Evolutionary conservation across 2,797 vertebrate species (phyloP).

Genomic region (Tinamus major): DNA sequence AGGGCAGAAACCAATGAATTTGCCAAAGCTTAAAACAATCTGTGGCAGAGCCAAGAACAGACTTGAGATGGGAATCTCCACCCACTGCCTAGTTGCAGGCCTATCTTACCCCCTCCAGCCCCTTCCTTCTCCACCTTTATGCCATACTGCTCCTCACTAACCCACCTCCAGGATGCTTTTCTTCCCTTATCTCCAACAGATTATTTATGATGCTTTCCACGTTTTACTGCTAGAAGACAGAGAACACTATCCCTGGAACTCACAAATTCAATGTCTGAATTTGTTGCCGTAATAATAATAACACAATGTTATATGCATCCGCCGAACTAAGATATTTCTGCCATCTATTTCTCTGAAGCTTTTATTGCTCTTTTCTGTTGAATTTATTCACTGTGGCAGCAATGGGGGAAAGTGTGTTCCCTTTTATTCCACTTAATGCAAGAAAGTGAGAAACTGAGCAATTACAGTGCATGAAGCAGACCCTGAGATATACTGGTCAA

Average conservation of each 20-base stretch:
- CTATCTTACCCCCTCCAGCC: not conserved
- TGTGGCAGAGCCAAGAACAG: not conserved
- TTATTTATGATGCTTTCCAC: slow-evolving; percentile 27
- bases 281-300: slow-evolving; percentile 20
- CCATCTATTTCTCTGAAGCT: slow-evolving; percentile 36
- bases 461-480: not conserved
- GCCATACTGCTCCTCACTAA: not conserved
- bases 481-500: not conserved
- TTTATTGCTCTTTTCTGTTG: slow-evolving; percentile 21
- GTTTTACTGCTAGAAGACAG: slow-evolving; percentile 22
- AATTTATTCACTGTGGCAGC: not conserved
- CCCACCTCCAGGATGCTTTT: not conserved
- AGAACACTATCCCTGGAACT: not conserved
- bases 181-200: not conserved
- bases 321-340: slow-evolving; percentile 8
- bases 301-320: not conserved
- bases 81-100: not conserved
- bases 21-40: not conserved
- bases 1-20: not conserved
- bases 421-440: not conserved
- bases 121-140: not conserved
- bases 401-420: not conserved
- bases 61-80: not conserved
- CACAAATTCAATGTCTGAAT: slow-evolving; percentile 22
- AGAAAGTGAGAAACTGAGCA: not conserved